Conservation (phyloP, 1,140 invertebrate species). For the Scaptomyza graminum region DNA sequence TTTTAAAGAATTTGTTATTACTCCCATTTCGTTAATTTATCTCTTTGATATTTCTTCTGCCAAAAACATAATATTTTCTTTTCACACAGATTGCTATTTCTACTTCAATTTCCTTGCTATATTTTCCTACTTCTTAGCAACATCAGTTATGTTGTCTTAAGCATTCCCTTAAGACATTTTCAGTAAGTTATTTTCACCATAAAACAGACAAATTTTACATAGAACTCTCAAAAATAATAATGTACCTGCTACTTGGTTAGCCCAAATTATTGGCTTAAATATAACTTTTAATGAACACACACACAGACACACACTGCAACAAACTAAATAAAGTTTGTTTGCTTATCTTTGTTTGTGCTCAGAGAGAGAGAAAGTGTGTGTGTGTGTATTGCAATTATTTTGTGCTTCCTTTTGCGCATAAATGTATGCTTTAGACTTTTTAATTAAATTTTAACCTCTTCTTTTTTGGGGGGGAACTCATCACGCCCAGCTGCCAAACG, state of each 20-base stretch:
- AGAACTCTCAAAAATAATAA: neutral
- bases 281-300: slow-evolving; percentile 51
- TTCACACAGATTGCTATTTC: no score
- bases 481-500: neutral
- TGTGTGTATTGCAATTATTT: slow-evolving; percentile 18
- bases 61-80: no score
- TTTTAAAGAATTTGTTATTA: neutral
- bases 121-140: no score
- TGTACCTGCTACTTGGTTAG: neutral
- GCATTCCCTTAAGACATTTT: no score
- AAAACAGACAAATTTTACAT: no score
- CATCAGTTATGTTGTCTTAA: no score
- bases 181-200: no score
- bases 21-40: no score
- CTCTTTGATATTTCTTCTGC: no score
- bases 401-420: slow-evolving; percentile 20
- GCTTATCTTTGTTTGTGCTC: slow-evolving; percentile 8
- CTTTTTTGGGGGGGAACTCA: neutral
- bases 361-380: no score
- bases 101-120: no score
- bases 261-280: slow-evolving; percentile 5
- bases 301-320: slow-evolving; percentile 6
- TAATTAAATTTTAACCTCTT: slow-evolving; percentile 70
- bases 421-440: slow-evolving; percentile 62
- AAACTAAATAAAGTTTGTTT: slow-evolving; percentile 33